Evolutionary conservation across 1,140 invertebrate genomes (phyloP), one percentile per base, ranked within the genome.

Genomic region (Bombus waltoni): DNA sequence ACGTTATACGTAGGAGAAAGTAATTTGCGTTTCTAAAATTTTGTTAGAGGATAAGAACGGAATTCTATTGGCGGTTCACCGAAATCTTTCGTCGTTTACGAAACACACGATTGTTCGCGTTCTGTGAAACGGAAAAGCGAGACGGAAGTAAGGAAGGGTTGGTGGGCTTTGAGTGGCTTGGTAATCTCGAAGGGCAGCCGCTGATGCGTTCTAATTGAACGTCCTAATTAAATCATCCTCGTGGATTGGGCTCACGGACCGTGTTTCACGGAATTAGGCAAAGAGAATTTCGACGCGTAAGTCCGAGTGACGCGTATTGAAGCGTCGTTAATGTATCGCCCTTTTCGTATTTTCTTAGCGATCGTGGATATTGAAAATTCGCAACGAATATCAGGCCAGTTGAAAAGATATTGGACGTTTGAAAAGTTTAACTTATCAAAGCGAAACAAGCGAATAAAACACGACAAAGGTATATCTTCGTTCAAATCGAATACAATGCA

Each of bases 121-220:
- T n/a, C 44, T 44, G 74, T 40, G n/a, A 71, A 38, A 71, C 25
- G n/a, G 65, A 62, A 59, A 78, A 78, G 75, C 74, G 65, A 59
- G 47, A 32, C 22, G 66, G 65, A 57, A 70, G 78, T 83, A 70
- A 47, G 47, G 65, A 28, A 44, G 65, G 53, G 35, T 28, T 57
- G 44, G 25, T 11, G 10, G 76, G n/a, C 47, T 84, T 79, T 35
- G 47, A 84, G 65, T 25, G 65, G n/a, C 53, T 78, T 75, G 44
- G 38, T 38, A 76, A 78, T 79, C 59, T 79, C 81, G 42, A 53
- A 62, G 62, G 65, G 38, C 72, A 40, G n/a, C 40, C 76, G 53
- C 53, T 79, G 82, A 84, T 79, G 82, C 47, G 76, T 71, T 79
- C 66, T 79, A 79, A 84, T 84, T 84, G 82, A 79, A 84, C 76